Percentiles rank a stretch among this genome's conserved stretches.
Evolutionary conservation across 2,113 vertebrate species (phyloP).

Genomic region (Gasterosteus nipponicus): DNA sequence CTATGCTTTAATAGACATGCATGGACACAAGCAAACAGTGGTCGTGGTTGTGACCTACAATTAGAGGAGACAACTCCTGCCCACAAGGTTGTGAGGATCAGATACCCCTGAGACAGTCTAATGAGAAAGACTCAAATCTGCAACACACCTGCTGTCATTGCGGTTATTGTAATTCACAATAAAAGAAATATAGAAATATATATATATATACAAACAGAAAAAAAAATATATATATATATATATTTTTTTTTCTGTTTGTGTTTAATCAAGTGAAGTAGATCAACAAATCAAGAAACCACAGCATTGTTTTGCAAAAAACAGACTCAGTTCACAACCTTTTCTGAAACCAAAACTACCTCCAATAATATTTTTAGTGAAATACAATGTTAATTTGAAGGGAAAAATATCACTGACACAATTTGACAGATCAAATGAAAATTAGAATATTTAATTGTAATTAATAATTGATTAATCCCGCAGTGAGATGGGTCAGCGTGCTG

Average conservation of each 20-base stretch:
- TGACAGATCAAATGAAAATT: not conserved
- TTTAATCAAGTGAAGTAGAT: not conserved
- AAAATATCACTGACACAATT: not conserved
- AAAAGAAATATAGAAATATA: too few relatives aligned
- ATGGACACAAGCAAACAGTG: constrained; percentile 32
- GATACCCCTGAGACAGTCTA: constrained; percentile 30
- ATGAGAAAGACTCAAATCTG: constrained; percentile 40
- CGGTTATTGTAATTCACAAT: not conserved
- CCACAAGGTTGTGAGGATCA: constrained; percentile 37
- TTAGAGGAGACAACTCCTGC: constrained; percentile 43
- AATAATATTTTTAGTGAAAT: not conserved
- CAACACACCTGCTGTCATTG: constrained; percentile 4
- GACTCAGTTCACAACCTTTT: not conserved
- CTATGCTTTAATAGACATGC: constrained; percentile 45
- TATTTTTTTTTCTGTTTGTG: not conserved
- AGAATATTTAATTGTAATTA: not conserved
- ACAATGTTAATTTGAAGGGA: not conserved
- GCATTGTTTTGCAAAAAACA: not conserved
- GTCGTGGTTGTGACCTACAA: constrained; percentile 49
- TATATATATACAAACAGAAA: too few relatives aligned
- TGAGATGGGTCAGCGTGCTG: not conserved
- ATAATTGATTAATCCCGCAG: not conserved
- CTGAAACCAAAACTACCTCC: not conserved
- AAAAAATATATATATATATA: too few relatives aligned
- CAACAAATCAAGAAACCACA: not conserved